Base-by-base conservation (phyloP, 2,797 vertebrate species). In the Trachurus trachurus region DNA sequence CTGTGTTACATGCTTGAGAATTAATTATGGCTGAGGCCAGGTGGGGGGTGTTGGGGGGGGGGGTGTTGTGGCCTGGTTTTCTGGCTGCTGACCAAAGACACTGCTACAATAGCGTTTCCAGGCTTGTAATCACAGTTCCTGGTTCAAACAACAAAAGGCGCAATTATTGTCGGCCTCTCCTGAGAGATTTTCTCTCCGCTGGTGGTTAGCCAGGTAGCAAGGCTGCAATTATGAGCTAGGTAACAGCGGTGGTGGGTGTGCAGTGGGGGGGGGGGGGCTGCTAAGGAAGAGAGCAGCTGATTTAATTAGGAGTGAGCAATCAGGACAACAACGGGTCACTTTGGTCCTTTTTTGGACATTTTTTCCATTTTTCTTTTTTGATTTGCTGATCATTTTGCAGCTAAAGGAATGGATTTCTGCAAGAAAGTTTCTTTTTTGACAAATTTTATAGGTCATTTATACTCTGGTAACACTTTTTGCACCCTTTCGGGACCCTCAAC, bases 291-390 rank as follows among this genome's bases (percentile, higher is more conserved):
- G 78, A 84, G 80, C 71, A 6, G 76, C 74, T 77, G 87, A 89
- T 89, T 89, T 86, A 89, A 88, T 92, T 89, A 86, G 83, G 75
- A 77, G 74, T 37, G 63, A 87, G 85, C 29, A 84, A 86, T 85
- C 88, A 90, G 64, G 69, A 88, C 88, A 71, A 71, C 31, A 40
- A 40, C 67, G 31, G 81, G 70, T 84, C 80, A 80, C 79, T 85
- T 90, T 87, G 82, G 26, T 26, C 26, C 26, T 1, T 26, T 26
- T 26, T 26, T 26, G 26, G 26, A 26, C 26, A 26, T 26, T 26
- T 26, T 26, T 26, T 26, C 26, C 26, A 26, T 26, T 26, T 26
- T 26, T 26, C 26, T 26, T 26, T 26, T 26, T 26, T 26, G 26
- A 26, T 26, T 26, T 26, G 26, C 26, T 26, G 26, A 26, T 26